phyloP scores from a whole-genome alignment of 2,113 vertebrate genomes.

The Ameiurus melas region DNA sequence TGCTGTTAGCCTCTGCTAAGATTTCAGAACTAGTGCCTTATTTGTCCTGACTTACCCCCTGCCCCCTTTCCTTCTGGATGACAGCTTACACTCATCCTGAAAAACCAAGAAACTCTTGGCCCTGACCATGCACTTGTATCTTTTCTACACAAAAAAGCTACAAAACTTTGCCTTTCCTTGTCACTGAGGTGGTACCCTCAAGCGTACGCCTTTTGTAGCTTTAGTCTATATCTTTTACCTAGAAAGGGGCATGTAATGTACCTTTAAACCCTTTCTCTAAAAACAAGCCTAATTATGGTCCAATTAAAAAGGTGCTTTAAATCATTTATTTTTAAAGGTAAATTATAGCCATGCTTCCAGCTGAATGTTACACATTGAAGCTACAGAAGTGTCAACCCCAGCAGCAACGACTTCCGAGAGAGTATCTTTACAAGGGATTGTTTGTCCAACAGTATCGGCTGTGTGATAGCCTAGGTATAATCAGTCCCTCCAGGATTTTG shows the following conservation, averaged over 20 bases:
- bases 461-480: not conserved
- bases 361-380: not conserved
- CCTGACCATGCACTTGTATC: not conserved
- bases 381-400: not conserved
- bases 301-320: not conserved
- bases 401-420: not conserved
- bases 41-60: constrained; percentile 64
- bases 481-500: no score
- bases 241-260: not conserved
- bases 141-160: not conserved
- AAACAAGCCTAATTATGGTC: not conserved
- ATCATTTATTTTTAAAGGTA: not conserved
- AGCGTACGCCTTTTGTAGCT: not conserved
- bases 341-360: not conserved
- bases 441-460: not conserved
- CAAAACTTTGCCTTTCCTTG: not conserved
- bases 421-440: not conserved
- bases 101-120: constrained; percentile 11
- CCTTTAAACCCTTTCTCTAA: not conserved
- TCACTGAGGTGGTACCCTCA: not conserved
- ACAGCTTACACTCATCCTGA: constrained; percentile 8
- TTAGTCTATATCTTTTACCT: not conserved
- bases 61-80: constrained; percentile 36
- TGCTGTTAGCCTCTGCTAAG: constrained; percentile 19
- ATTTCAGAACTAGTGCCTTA: constrained; percentile 20